Base-by-base conservation (phyloP, 2,888 invertebrate genomes). In the Rhyacophila evoluta region DNA sequence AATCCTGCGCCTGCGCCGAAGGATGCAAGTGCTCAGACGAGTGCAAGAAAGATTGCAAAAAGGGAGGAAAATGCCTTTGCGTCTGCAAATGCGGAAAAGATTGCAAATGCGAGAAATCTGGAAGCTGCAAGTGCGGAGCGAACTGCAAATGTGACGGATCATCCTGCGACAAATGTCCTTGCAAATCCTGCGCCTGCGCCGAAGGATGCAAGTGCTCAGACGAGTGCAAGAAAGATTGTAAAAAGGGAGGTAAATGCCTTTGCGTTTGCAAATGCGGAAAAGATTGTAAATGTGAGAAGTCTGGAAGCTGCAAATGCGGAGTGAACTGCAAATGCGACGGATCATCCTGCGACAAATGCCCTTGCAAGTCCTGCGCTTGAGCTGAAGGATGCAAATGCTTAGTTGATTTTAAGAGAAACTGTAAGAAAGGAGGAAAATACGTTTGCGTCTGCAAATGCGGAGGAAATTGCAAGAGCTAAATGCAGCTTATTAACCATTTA, bases 161-260 rank as follows among this genome's bases (percentile, higher is more conserved):
- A 1, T 37, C n/a, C 1, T 25, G 12, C 27, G 28, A 71, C 33
- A 39, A 11, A 12, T 73, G 74, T 27, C 19, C 36, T 11, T 81
- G 81, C 74, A 79, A 78, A 41, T 79, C 77, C 71, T 78, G 76
- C 71, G 79, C 75, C 25, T 81, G 81, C 33, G 75, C 29, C 8
- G 72, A 75, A 12, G 80, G 69, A 10, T 82, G 82, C 75, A 79
- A 82, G 71, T 82, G 82, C 72, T 68, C 19, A 0, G 81, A 74
- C 39, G 72, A 39, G 2, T 80, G 80, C 77, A 78, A 80, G 73
- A 78, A 79, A 74, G 74, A 29, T n/a, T n/a, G 10, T 10, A 74
- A 76, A 28, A 39, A 29, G 29, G 70, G 33, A 39, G 78, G 78
- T 1, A 78, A 75, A 67, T 80, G 80, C 27, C 11, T 36, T 2